A percentile compares a stretch with the other conserved stretches of the same genome.
phyloP scores from a whole-genome alignment of 2,797 vertebrate genomes.

The Mareca penelope region DNA sequence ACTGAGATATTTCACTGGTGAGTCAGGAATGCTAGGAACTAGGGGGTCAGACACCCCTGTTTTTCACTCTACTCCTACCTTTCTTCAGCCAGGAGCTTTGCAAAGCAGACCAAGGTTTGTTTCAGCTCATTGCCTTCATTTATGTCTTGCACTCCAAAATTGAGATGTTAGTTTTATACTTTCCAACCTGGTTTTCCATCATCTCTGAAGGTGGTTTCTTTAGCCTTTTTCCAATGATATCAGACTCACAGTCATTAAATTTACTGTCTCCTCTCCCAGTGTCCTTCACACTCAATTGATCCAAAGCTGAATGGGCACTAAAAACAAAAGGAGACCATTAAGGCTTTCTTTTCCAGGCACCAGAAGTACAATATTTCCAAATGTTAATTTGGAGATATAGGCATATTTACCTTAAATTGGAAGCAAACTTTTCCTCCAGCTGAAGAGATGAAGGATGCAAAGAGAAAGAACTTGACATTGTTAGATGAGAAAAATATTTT shows the following conservation, averaged over 20 bases:
- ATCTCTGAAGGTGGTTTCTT: constrained; percentile 76
- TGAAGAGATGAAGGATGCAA: constrained; percentile 75
- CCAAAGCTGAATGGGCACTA: constrained; percentile 77
- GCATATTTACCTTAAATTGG: constrained; percentile 79
- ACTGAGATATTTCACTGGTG: not conserved
- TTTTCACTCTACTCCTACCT: not conserved
- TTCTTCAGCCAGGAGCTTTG: not conserved
- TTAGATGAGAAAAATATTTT: not conserved
- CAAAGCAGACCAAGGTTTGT: not conserved
- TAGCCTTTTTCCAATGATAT: constrained; percentile 73
- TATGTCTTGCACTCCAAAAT: not conserved
- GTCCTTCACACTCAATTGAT: constrained; percentile 85
- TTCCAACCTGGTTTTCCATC: constrained; percentile 74
- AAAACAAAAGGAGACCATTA: constrained; percentile 68
- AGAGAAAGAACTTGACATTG: constrained; percentile 19
- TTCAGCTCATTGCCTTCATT: not conserved
- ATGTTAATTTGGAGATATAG: not conserved
- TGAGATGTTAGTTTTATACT: constrained; percentile 54
- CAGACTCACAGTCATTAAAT: constrained; percentile 84
- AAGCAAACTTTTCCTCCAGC: constrained; percentile 79
- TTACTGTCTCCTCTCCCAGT: constrained; percentile 86
- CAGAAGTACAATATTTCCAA: not conserved
- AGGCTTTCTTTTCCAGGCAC: not conserved
- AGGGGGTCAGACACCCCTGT: not conserved
- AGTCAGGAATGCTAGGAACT: not conserved